These are phyloP conservation scores for Clanis bilineata DNA, from an alignment of 2,888 invertebrate genomes.

Conservation along the genomic window DNA sequence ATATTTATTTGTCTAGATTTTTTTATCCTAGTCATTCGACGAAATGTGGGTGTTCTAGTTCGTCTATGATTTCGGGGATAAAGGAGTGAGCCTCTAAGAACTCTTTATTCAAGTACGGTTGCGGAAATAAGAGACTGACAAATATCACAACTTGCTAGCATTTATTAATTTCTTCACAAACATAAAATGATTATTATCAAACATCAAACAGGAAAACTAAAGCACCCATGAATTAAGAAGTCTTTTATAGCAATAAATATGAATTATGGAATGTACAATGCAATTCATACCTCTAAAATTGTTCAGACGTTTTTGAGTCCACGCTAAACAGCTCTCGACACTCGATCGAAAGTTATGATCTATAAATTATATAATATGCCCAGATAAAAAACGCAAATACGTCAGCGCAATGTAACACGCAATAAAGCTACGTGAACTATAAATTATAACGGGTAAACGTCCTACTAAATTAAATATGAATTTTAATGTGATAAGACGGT, in stretches of 20 bases:
- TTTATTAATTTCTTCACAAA: no score
- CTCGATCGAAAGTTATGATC: not conserved
- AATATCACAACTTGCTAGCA: no score
- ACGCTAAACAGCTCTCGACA: not conserved
- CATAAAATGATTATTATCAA: not conserved
- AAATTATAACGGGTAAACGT: not conserved
- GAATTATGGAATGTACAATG: not conserved
- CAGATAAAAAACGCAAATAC: not conserved
- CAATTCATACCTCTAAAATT: not conserved
- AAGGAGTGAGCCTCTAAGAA: no score
- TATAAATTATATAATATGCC: not conserved
- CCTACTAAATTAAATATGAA: not conserved
- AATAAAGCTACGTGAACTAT: not conserved
- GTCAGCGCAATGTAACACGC: conserved; percentile 1
- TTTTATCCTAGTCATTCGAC: no score
- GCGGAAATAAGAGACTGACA: no score
- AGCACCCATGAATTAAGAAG: not conserved
- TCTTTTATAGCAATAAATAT: not conserved
- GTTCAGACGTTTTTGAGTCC: conserved; percentile 1
- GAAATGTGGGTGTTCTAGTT: no score
- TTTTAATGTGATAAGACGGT: not conserved
- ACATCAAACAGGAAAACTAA: not conserved
- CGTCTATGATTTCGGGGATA: no score
- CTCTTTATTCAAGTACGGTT: no score
- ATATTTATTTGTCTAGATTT: no score